Percentiles rank a stretch among this genome's conserved stretches.
These are phyloP conservation scores for Scaptomyza pallida DNA, from an alignment of 1,140 invertebrate genomes.

Conservation along the genomic window DNA sequence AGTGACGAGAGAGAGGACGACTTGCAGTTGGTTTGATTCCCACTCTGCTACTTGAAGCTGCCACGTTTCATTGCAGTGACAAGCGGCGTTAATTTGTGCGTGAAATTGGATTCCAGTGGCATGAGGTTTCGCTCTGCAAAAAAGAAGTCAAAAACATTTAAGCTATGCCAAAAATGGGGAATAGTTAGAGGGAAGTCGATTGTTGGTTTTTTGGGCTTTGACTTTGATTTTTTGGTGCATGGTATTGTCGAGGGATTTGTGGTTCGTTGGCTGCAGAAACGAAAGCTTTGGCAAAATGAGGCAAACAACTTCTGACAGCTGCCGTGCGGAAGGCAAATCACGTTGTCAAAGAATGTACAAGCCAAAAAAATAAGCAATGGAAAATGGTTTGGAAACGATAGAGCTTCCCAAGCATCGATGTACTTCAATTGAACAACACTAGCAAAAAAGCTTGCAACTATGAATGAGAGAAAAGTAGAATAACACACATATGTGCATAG, in stretches of 20 bases:
- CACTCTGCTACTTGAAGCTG: slow-evolving; percentile 4
- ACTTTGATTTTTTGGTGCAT: slow-evolving; percentile 1
- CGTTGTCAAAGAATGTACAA: slow-evolving; percentile 6
- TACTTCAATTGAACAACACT: slow-evolving; percentile 3
- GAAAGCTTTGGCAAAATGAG: slow-evolving; percentile 15
- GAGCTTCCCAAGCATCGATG: slow-evolving; percentile 2
- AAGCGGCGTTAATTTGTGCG: slow-evolving; percentile 53
- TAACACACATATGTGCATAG: not conserved
- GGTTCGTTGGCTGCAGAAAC: not conserved
- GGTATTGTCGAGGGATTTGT: slow-evolving; percentile 47
- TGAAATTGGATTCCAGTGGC: slow-evolving; percentile 62
- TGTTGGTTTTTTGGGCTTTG: slow-evolving; percentile 3
- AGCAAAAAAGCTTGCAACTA: not conserved
- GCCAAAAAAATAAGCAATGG: slow-evolving; percentile 20
- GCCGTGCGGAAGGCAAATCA: not conserved
- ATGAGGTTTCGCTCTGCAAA: not conserved
- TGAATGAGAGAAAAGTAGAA: not conserved
- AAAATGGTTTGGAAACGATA: slow-evolving; percentile 22
- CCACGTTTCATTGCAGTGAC: not conserved
- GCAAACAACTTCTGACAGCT: slow-evolving; percentile 12
- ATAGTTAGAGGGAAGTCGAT: not conserved
- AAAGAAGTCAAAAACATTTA: slow-evolving; percentile 9
- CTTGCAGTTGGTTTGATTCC: slow-evolving; percentile 26
- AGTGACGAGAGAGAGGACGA: not conserved
- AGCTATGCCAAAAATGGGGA: not conserved